phyloP scores from a whole-genome alignment of 2,113 vertebrate genomes.

The Dunckerocampus dactyliophorus region DNA sequence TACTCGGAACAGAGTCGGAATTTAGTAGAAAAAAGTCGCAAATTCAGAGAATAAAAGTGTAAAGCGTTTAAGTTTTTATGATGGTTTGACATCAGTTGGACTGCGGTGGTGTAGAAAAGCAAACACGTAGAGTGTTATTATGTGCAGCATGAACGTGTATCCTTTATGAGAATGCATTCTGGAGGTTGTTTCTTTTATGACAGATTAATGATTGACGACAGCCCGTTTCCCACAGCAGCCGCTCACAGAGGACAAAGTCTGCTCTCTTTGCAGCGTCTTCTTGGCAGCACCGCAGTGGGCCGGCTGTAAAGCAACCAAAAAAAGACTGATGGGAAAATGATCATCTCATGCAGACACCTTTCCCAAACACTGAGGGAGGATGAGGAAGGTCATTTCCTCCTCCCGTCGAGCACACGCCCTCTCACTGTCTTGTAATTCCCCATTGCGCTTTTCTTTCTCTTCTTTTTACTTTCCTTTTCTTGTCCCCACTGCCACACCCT shows the following conservation, averaged over 20 bases:
- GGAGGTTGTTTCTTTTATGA: background rate
- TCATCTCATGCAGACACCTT: background rate
- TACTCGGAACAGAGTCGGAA: too few relatives aligned
- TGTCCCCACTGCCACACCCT: background rate
- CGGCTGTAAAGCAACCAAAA: background rate
- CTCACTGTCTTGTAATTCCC: background rate
- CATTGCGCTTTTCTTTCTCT: background rate
- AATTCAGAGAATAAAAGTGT: too few relatives aligned
- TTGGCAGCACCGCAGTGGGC: too few relatives aligned
- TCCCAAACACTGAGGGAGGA: conserved; percentile 2
- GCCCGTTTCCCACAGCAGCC: conserved; percentile 25
- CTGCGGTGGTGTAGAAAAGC: too few relatives aligned
- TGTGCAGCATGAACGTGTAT: too few relatives aligned
- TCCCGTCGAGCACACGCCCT: conserved; percentile 9
- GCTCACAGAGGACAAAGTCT: conserved; percentile 34
- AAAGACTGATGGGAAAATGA: background rate
- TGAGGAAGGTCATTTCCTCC: conserved; percentile 11
- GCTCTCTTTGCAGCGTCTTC: too few relatives aligned
- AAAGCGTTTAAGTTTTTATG: too few relatives aligned
- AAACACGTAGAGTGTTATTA: too few relatives aligned
- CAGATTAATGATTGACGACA: conserved; percentile 47
- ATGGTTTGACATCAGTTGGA: too few relatives aligned
- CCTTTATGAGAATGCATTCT: too few relatives aligned
- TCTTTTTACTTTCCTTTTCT: background rate
- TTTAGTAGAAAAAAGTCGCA: too few relatives aligned